Conservation (phyloP, 2,797 vertebrate species). For the Emys orbicularis region DNA sequence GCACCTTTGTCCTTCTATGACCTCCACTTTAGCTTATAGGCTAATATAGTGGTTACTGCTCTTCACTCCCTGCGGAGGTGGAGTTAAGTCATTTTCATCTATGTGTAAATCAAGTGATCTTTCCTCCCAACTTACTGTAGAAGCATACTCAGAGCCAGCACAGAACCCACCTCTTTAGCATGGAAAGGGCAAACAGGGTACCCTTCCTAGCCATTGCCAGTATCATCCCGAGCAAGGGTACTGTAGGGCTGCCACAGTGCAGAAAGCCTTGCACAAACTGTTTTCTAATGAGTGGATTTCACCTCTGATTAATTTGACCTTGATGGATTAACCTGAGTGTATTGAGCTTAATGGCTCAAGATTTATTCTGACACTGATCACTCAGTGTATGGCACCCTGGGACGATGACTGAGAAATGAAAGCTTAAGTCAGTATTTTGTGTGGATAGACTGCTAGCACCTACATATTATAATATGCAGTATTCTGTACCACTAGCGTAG, state of each 20-base stretch:
- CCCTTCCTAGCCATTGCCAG: not conserved
- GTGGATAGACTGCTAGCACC: not conserved
- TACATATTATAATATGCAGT: not conserved
- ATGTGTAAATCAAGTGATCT: not conserved
- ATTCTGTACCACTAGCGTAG: not conserved
- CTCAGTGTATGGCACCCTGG: not conserved
- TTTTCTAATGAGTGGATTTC: not conserved
- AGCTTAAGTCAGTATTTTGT: not conserved
- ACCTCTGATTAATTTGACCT: not conserved
- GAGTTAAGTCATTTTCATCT: not conserved
- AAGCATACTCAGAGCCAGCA: not conserved
- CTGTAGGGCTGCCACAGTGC: not conserved
- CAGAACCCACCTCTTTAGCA: not conserved
- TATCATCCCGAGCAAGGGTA: rapidly evolving
- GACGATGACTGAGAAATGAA: not conserved
- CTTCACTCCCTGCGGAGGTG: not conserved
- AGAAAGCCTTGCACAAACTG: not conserved
- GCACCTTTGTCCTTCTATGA: not conserved
- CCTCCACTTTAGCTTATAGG: not conserved
- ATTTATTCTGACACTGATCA: rapidly evolving
- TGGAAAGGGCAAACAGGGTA: not conserved
- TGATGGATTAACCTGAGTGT: rapidly evolving
- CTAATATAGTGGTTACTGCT: not conserved
- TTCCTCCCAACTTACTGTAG: not conserved
- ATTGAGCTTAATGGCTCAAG: not conserved